Evolutionary conservation across 2,113 vertebrate species (phyloP).

Genomic region (Leptocoma aspasia): DNA sequence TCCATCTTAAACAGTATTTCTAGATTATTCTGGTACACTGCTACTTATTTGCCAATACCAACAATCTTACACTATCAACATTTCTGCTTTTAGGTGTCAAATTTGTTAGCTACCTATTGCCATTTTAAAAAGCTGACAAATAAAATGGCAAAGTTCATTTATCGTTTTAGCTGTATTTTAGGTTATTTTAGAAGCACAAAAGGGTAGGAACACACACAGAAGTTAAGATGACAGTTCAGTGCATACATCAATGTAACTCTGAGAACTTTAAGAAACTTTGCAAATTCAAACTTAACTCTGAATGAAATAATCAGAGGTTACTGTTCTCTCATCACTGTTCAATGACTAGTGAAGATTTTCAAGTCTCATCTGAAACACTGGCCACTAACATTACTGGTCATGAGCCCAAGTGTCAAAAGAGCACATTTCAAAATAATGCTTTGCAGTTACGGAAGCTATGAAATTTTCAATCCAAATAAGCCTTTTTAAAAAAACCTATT

Average conservation of each 20-base stretch:
- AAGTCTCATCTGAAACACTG: neutral
- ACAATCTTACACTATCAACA: neutral
- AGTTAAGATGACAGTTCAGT: neutral
- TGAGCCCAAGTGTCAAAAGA: neutral
- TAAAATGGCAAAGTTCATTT: neutral
- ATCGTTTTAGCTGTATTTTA: neutral
- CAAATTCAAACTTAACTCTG: neutral
- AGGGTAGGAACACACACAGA: rapidly evolving
- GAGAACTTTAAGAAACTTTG: neutral
- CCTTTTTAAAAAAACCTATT: neutral
- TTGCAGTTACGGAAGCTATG: neutral
- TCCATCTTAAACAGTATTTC: neutral
- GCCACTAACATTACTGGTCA: neutral
- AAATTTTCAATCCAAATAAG: neutral
- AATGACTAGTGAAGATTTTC: neutral
- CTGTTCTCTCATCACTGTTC: neutral
- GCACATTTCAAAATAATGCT: neutral
- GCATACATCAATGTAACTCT: neutral
- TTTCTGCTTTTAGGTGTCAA: neutral
- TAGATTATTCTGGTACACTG: neutral
- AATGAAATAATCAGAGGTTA: neutral
- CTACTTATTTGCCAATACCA: neutral
- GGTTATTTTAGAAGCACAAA: neutral
- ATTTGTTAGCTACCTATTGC: neutral
- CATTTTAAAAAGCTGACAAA: neutral